phyloP scores from a whole-genome alignment of 2,113 vertebrate genomes.

The Gymnarchus niloticus region DNA sequence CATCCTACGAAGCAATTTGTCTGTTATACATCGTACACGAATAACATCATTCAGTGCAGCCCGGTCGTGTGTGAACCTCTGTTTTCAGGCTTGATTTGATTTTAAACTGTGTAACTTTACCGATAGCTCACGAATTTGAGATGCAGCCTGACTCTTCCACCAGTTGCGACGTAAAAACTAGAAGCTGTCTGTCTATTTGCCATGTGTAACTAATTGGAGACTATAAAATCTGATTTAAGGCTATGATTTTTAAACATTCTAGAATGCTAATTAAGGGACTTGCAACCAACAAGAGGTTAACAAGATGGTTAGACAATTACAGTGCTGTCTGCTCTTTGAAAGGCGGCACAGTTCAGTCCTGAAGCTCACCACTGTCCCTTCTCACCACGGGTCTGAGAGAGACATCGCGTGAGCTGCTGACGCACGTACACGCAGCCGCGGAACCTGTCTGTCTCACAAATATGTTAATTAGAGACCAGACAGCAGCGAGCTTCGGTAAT shows the following conservation, averaged over 20 bases:
- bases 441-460: constrained; percentile 17
- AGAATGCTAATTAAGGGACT: constrained; percentile 16
- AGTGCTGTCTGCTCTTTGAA: constrained; percentile 15
- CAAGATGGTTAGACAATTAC: constrained; percentile 16
- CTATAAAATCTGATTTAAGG: constrained; percentile 7
- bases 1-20: constrained; percentile 9
- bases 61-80: neutral
- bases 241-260: constrained; percentile 20
- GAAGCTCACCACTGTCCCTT: neutral
- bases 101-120: constrained; percentile 4
- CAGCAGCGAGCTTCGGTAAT: constrained; percentile 1
- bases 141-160: neutral
- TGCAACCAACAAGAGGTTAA: constrained; percentile 16
- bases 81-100: neutral
- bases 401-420: constrained; percentile 9
- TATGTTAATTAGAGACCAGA: constrained; percentile 26
- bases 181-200: constrained; percentile 17
- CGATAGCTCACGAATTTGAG: constrained; percentile 10
- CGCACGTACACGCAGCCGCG: neutral
- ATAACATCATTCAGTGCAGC: constrained; percentile 3
- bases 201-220: constrained; percentile 33
- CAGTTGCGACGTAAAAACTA: neutral
- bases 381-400: constrained; percentile 24
- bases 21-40: neutral
- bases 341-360: constrained; percentile 2